Evolutionary conservation across 2,113 vertebrate genomes (phyloP).

Genomic region (Thunnus maccoyii): DNA sequence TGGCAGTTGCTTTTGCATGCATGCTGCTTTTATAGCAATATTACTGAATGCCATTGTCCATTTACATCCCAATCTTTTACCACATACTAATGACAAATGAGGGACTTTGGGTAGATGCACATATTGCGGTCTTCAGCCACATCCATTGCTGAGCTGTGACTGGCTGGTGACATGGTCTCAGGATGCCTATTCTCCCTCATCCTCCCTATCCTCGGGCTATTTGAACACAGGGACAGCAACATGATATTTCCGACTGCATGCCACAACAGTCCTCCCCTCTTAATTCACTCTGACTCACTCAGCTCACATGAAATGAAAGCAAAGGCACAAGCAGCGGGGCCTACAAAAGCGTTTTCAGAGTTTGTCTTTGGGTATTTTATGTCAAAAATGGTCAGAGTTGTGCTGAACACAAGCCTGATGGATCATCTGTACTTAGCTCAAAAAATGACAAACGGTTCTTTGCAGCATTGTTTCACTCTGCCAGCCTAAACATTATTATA

Average conservation of each 20-base stretch:
- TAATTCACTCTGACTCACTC: slow-evolving; percentile 39
- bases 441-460: slow-evolving; percentile 79
- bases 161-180: slow-evolving; percentile 36
- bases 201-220: slow-evolving; percentile 32
- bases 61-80: slow-evolving; percentile 17
- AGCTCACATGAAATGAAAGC: slow-evolving; percentile 44
- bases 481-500: slow-evolving; percentile 81
- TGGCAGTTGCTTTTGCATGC: not conserved
- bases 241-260: slow-evolving; percentile 54
- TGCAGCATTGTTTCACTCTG: slow-evolving; percentile 53
- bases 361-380: not conserved
- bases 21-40: not conserved
- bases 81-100: slow-evolving; percentile 42
- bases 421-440: slow-evolving; percentile 48
- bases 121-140: slow-evolving; percentile 51
- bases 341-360: slow-evolving; percentile 40
- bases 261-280: slow-evolving; percentile 35
- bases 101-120: slow-evolving; percentile 33
- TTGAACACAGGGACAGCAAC: slow-evolving; percentile 56
- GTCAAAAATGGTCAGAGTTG: slow-evolving; percentile 36
- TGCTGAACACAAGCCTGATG: slow-evolving; percentile 49
- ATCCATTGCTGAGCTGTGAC: slow-evolving; percentile 43
- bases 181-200: slow-evolving; percentile 46
- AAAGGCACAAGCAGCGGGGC: slow-evolving; percentile 31
- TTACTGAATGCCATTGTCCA: not conserved